Percentiles rank a stretch among this genome's conserved stretches.
These are phyloP conservation scores for Otus sunia DNA, from an alignment of 2,113 vertebrate genomes.

Conservation along the genomic window DNA sequence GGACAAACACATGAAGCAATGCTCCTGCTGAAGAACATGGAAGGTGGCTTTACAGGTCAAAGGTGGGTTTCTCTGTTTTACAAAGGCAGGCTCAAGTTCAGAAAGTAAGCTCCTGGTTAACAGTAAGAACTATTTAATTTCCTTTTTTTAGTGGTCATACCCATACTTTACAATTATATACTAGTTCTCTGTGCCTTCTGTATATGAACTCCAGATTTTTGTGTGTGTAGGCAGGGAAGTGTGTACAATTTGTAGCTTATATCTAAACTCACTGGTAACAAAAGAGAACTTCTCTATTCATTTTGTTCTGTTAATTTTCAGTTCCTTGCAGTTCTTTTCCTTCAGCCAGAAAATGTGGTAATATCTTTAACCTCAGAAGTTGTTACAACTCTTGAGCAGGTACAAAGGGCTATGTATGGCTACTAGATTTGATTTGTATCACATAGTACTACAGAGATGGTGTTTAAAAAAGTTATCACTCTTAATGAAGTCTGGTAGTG, in stretches of 20 bases:
- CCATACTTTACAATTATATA: background rate
- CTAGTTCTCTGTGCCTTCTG: background rate
- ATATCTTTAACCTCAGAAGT: background rate
- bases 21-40: background rate
- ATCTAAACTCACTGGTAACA: background rate
- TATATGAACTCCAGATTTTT: background rate
- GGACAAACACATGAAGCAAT: background rate
- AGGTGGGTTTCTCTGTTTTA: background rate
- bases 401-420: background rate
- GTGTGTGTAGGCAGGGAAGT: no score
- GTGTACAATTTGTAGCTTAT: background rate
- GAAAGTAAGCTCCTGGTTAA: background rate
- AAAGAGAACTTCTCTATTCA: background rate
- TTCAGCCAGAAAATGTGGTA: background rate
- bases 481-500: background rate
- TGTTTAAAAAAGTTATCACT: conserved; percentile 14
- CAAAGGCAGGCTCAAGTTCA: background rate
- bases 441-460: background rate
- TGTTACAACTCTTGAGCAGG: background rate
- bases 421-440: background rate
- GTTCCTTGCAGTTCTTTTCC: background rate
- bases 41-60: background rate
- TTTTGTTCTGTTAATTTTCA: background rate
- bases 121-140: background rate
- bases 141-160: background rate